Percentiles rank a stretch among this genome's conserved stretches.
Conservation (phyloP, 2,797 vertebrate species). For the Uromys caudimaculatus region DNA sequence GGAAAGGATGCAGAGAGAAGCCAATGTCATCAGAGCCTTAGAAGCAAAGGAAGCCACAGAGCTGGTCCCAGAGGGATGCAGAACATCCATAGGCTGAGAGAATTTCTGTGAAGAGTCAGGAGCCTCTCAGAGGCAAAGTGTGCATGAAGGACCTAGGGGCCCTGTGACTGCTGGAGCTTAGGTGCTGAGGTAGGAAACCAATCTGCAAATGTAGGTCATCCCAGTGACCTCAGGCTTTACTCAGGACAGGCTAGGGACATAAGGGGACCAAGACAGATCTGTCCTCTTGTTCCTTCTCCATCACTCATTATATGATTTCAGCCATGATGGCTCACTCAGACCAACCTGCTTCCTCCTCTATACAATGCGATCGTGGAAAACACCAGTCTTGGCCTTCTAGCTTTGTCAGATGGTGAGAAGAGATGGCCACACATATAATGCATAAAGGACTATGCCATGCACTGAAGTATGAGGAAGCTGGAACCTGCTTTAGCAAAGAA, state of each 20-base stretch:
- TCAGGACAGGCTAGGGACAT: neutral
- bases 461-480: neutral
- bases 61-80: neutral
- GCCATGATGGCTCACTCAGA: neutral
- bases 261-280: neutral
- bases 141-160: no score
- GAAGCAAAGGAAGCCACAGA: neutral
- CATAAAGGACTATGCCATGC: fast-evolving
- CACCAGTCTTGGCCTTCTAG: neutral
- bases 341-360: neutral
- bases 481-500: neutral
- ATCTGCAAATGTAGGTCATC: fast-evolving
- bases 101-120: neutral
- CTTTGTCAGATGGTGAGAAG: neutral
- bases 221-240: fast-evolving
- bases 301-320: neutral
- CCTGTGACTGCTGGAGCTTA: neutral
- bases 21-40: neutral
- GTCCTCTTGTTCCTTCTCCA: neutral
- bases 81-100: neutral
- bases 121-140: neutral
- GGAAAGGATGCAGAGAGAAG: neutral
- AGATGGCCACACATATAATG: fast-evolving
- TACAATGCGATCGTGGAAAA: neutral
- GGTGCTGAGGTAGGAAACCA: neutral